phyloP scores from a whole-genome alignment of 2,888 invertebrate genomes.

The Zelleria hepariella region DNA sequence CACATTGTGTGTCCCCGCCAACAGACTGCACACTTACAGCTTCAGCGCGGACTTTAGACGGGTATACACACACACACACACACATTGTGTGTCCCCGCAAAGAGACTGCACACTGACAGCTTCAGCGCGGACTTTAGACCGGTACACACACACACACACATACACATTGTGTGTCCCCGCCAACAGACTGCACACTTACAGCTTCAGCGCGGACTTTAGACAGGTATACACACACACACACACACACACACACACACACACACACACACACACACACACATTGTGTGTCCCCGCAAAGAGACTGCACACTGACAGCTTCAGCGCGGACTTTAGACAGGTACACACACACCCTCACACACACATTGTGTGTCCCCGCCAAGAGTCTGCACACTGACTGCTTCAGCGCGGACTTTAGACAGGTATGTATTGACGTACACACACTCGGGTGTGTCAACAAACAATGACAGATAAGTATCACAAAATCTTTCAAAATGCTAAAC shows the following conservation, averaged over 20 bases:
- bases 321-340: constrained; percentile 86
- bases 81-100: too few species aligned
- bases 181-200: constrained; percentile 87
- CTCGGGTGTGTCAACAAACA: too few species aligned
- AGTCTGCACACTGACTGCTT: constrained; percentile 89
- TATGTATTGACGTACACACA: too few species aligned
- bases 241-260: constrained; percentile 82
- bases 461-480: too few species aligned
- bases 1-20: too few species aligned
- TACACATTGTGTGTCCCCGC: constrained; percentile 94
- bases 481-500: too few species aligned
- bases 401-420: constrained; percentile 85
- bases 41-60: too few species aligned
- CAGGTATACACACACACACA: constrained; percentile 71
- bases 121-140: too few species aligned
- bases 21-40: too few species aligned
- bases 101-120: too few species aligned
- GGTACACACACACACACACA: too few species aligned
- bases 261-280: constrained; percentile 85
- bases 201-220: constrained; percentile 84
- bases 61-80: too few species aligned
- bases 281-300: constrained; percentile 91
- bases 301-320: constrained; percentile 88
- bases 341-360: neutral
- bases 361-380: constrained; percentile 90